Evolutionary conservation across 2,888 invertebrate genomes (phyloP).

Genomic region (Xanthorhoe spadicearia): DNA sequence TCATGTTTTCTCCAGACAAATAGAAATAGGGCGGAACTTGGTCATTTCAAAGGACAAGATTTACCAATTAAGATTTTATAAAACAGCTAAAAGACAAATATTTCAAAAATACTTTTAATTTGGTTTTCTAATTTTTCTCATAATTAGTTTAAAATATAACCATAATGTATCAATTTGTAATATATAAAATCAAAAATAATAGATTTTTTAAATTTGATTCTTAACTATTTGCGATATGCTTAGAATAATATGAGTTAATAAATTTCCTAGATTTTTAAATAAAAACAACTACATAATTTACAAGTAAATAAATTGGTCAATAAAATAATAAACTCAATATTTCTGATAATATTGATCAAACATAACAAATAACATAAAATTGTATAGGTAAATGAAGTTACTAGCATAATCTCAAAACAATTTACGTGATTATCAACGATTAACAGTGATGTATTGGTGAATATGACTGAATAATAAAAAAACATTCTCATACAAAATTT

Average conservation of each 20-base stretch:
- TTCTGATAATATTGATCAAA: slow-evolving; percentile 73
- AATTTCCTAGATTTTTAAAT: slow-evolving; percentile 74
- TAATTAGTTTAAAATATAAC: slow-evolving; percentile 30
- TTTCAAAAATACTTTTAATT: slow-evolving; percentile 59
- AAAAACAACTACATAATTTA: slow-evolving; percentile 69
- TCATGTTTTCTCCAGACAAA: slow-evolving; percentile 49
- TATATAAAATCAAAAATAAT: slow-evolving; percentile 56
- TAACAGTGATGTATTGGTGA: slow-evolving; percentile 57
- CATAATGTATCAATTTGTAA: slow-evolving; percentile 14
- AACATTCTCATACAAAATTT: slow-evolving; percentile 15
- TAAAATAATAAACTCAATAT: slow-evolving; percentile 69
- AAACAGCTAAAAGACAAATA: slow-evolving; percentile 36
- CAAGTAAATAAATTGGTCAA: slow-evolving; percentile 69
- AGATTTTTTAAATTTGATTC: slow-evolving; percentile 56
- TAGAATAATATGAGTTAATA: slow-evolving; percentile 66
- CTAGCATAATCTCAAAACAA: slow-evolving; percentile 75
- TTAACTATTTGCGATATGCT: slow-evolving; percentile 71
- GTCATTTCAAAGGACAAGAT: slow-evolving; percentile 38
- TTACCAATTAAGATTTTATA: slow-evolving; percentile 27
- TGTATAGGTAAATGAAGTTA: slow-evolving; percentile 53
- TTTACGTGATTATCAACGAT: slow-evolving; percentile 46
- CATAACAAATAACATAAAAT: slow-evolving; percentile 79
- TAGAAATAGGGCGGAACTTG: slow-evolving; percentile 42
- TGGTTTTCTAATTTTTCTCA: slow-evolving; percentile 18
- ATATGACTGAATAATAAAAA: slow-evolving; percentile 29